Evolutionary conservation across 1,140 invertebrate genomes (phyloP), one percentile per base, ranked within the genome.

Genomic region (Ceratina japonica): DNA sequence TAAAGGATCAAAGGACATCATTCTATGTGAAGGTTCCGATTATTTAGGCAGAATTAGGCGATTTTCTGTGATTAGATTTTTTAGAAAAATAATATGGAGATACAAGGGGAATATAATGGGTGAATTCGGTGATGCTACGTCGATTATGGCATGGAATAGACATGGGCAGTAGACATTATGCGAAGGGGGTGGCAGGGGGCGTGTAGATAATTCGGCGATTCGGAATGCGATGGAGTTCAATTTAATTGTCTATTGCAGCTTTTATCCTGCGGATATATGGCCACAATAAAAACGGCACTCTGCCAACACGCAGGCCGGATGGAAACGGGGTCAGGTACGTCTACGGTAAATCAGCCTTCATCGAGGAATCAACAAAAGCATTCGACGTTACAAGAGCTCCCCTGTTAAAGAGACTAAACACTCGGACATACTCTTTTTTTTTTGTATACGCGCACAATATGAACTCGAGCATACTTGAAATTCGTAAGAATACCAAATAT

Each of bases 281-380:
- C 63, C 69, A 75, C 72, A 84, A 84, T 84, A 84, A 84, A 84
- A 84, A 84, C 78, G 72, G 73, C 83, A 72, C 78, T 80, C 73
- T 75, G 78, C 82, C 82, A 80, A 74, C 82, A 79, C 76, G 83
- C 83, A 83, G 79, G 71, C 76, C 75, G 54, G 79, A 71, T 74
- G 70, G 78, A 84, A 84, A 84, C 69, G 82, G 74, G 83, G 83
- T 84, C 83, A 84, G 82, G 82, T 80, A 84, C 80, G 79, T 84
- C 83, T 80, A 82, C 79, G 82, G 79, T 83, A 80, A 84, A 84
- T 80, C 82, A 83, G 69, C 83, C 83, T 84, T 84, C 83, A 80
- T 84, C 72, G 77, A 75, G 82, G 44, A 76, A 84, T 84, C 70
- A 80, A 80, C 83, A 74, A 74, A 74, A 66, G 77, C 61, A 79